Evolutionary conservation across 2,888 invertebrate species (phyloP).

Genomic region (Drosophila suboccidentalis): DNA sequence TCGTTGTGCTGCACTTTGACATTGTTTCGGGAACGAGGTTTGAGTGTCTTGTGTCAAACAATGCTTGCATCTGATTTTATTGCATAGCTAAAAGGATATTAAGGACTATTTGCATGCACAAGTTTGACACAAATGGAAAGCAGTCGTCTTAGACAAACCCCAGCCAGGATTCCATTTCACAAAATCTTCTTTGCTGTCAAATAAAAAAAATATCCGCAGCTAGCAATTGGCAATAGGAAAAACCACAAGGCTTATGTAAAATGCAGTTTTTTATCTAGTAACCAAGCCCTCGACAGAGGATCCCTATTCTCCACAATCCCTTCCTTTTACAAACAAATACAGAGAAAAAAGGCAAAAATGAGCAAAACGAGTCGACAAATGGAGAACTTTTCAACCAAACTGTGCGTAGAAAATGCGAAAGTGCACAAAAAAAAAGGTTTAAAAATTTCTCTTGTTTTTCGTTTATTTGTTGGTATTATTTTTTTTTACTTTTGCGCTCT

Average conservation of each 20-base stretch:
- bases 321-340: conserved; percentile 15
- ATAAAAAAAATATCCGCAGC: conserved; percentile 23
- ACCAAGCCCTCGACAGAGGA: conserved; percentile 49
- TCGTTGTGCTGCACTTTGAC: conserved; percentile 4
- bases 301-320: not conserved
- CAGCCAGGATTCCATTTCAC: conserved; percentile 38
- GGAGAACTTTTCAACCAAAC: conserved; percentile 49
- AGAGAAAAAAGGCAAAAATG: conserved; percentile 37
- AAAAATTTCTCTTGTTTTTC: conserved; percentile 5
- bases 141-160: conserved; percentile 8
- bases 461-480: conserved; percentile 39
- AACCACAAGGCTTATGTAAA: conserved; percentile 76
- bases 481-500: conserved; percentile 7
- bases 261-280: conserved; percentile 69
- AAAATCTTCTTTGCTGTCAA: conserved; percentile 32
- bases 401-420: conserved; percentile 53
- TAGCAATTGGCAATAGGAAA: conserved; percentile 42
- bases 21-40: not conserved
- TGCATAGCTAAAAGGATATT: conserved; percentile 18
- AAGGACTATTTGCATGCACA: conserved; percentile 18
- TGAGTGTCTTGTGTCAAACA: conserved; percentile 4
- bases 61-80: conserved; percentile 32
- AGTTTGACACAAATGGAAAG: conserved; percentile 30
- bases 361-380: conserved; percentile 55
- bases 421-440: conserved; percentile 18